Conservation (phyloP, 2,113 vertebrate genomes). For the Sigmodon hispidus region DNA sequence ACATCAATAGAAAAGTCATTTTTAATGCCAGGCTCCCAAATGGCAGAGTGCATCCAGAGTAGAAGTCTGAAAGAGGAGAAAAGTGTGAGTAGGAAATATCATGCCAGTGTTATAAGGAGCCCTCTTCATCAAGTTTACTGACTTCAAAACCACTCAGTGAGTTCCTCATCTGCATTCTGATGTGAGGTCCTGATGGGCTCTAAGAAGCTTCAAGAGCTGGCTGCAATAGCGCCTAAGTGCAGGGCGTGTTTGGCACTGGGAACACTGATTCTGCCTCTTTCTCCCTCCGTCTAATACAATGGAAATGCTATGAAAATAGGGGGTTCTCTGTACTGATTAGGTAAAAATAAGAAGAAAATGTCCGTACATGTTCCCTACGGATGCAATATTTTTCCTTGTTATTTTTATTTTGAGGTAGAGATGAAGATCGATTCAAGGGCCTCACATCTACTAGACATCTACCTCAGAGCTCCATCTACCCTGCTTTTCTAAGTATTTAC, state of each 20-base stretch:
- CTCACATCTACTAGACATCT: background rate
- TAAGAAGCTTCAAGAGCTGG: background rate
- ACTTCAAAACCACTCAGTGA: background rate
- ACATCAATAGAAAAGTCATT: conserved; percentile 52
- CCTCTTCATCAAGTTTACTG: background rate
- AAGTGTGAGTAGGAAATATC: conserved; percentile 3
- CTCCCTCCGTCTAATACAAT: background rate
- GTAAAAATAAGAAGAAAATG: background rate
- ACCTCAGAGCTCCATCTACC: background rate
- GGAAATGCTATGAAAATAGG: background rate
- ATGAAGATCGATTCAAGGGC: background rate
- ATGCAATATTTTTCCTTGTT: background rate
- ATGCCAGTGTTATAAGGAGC: conserved; percentile 12
- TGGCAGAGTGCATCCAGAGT: conserved; percentile 11
- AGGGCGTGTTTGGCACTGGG: background rate
- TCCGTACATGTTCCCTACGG: background rate
- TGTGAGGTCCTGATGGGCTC: background rate
- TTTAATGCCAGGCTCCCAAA: conserved; percentile 17
- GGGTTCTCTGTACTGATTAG: background rate
- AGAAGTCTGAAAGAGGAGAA: conserved; percentile 35
- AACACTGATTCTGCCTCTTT: background rate
- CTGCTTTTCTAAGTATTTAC: background rate
- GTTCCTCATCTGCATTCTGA: background rate
- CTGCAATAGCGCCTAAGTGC: background rate
- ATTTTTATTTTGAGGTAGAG: background rate